These are phyloP conservation scores for Clostera curtula DNA, from an alignment of 2,888 invertebrate species.

Conservation along the genomic window DNA sequence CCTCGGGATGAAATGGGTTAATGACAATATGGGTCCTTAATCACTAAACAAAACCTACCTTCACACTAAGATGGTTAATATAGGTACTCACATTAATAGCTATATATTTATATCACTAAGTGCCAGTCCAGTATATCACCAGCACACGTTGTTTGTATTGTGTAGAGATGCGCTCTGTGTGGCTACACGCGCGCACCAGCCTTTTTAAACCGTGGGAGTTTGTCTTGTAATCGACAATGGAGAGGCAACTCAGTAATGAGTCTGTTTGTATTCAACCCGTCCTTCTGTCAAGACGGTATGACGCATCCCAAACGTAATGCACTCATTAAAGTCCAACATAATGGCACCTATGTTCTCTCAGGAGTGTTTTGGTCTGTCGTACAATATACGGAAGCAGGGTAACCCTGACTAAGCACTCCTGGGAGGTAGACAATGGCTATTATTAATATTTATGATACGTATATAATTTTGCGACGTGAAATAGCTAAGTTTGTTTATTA, in stretches of 20 bases:
- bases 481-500: too few species aligned
- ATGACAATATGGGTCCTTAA: too few species aligned
- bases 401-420: conserved; percentile 22
- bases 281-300: conserved; percentile 60
- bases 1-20: too few species aligned
- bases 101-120: conserved; percentile 1
- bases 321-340: conserved; percentile 46
- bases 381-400: conserved; percentile 24
- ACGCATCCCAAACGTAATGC: conserved; percentile 51
- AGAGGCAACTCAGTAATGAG: conserved; percentile 67
- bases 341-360: conserved; percentile 30
- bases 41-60: too few species aligned
- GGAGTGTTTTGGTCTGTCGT: conserved; percentile 22
- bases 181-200: conserved; percentile 47
- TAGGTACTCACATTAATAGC: conserved; percentile 11
- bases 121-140: conserved; percentile 29
- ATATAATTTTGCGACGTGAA: conserved; percentile 17
- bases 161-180: conserved; percentile 65
- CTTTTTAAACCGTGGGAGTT: conserved; percentile 73
- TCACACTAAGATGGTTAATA: conserved; percentile 1
- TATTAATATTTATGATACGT: conserved; percentile 18
- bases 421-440: conserved; percentile 14
- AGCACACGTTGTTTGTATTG: conserved; percentile 40
- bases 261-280: conserved; percentile 64
- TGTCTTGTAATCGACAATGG: conserved; percentile 68